phyloP scores from a whole-genome alignment of 2,113 vertebrate genomes.

The Electrona antarctica region DNA sequence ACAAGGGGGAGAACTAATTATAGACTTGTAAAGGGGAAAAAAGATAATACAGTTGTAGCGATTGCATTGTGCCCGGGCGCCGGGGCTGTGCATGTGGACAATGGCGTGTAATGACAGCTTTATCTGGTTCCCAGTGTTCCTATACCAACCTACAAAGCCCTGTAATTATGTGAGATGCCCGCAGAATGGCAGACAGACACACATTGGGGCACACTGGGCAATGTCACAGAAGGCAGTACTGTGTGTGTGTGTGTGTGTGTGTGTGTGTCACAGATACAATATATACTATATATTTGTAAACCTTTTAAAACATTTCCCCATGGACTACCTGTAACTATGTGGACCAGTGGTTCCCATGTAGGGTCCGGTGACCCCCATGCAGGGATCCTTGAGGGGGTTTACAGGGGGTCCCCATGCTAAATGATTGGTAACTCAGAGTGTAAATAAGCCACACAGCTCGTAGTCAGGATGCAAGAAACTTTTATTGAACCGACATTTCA shows the following conservation, averaged over 20 bases:
- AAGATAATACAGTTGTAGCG: slow-evolving; percentile 72
- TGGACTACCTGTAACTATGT: no score
- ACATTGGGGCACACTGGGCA: slow-evolving; percentile 35
- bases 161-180: slow-evolving; percentile 64
- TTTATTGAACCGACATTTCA: no score
- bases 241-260: slow-evolving; percentile 36
- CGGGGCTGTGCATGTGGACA: slow-evolving; percentile 49
- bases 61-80: slow-evolving; percentile 63
- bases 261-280: no score
- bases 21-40: slow-evolving; percentile 64
- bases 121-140: slow-evolving; percentile 57
- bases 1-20: slow-evolving; percentile 74
- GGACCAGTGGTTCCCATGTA: no score
- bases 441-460: not conserved
- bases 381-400: no score
- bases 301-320: no score
- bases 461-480: no score
- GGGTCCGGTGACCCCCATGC: no score
- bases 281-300: no score
- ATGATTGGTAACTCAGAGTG: no score
- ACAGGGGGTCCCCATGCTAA: no score
- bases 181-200: slow-evolving; percentile 48
- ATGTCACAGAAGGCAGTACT: slow-evolving; percentile 28
- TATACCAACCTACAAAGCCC: slow-evolving; percentile 60
- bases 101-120: slow-evolving; percentile 65